Conservation (phyloP, 2,113 vertebrate species). For the Salvelinus alpinus region DNA sequence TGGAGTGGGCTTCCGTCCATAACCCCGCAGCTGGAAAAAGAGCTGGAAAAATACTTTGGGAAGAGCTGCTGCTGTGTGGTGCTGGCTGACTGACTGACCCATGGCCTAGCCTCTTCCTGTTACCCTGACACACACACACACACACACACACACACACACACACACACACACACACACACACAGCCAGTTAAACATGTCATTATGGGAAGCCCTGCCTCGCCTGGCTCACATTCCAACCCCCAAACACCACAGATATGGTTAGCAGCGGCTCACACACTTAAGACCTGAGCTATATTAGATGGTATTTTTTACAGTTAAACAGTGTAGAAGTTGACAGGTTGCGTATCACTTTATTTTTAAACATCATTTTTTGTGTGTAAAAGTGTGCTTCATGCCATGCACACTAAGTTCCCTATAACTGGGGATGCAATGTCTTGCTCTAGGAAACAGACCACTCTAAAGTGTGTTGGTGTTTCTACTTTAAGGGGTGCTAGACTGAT, state of each 20-base stretch:
- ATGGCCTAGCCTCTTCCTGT: slow-evolving; percentile 19
- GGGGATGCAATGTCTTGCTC: too few relatives aligned
- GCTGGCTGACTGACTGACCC: not conserved
- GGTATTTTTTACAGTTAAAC: too few relatives aligned
- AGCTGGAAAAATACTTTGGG: not conserved
- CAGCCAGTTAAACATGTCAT: slow-evolving; percentile 6
- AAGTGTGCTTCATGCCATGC: too few relatives aligned
- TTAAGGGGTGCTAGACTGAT: too few relatives aligned
- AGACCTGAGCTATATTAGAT: too few relatives aligned
- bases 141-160: not conserved
- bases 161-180: not conserved
- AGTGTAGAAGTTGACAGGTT: too few relatives aligned
- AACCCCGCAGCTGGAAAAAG: slow-evolving; percentile 13
- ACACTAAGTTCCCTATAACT: too few relatives aligned
- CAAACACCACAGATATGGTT: not conserved
- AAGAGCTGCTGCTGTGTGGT: not conserved
- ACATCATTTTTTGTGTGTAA: too few relatives aligned
- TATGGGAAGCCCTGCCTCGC: slow-evolving; percentile 12
- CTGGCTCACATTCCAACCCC: too few relatives aligned
- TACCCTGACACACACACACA: not conserved
- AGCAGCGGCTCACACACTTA: not conserved
- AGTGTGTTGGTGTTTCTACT: too few relatives aligned
- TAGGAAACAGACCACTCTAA: too few relatives aligned
- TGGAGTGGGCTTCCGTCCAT: slow-evolving; percentile 5
- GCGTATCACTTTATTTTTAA: too few relatives aligned